These are phyloP conservation scores for Conomelus anceps DNA, from an alignment of 2,888 invertebrate genomes.

Conservation along the genomic window DNA sequence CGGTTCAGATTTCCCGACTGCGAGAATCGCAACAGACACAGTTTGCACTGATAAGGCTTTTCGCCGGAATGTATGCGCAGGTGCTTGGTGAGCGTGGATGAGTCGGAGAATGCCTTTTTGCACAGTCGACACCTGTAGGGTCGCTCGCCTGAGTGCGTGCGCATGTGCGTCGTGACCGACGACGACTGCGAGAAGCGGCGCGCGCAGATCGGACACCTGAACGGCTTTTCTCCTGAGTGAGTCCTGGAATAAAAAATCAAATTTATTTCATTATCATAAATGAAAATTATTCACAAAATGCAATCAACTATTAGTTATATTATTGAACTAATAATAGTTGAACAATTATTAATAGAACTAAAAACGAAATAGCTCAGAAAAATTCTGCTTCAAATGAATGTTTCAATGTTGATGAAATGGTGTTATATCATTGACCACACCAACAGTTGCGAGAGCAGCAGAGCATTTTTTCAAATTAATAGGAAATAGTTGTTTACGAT, in stretches of 20 bases:
- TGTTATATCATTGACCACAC: too few species aligned
- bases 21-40: constrained; percentile 91
- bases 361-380: too few species aligned
- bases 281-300: too few species aligned
- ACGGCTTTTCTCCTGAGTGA: constrained; percentile 97
- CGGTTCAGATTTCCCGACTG: constrained; percentile 98
- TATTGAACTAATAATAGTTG: too few species aligned
- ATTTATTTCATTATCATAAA: too few species aligned
- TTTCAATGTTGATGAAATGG: too few species aligned
- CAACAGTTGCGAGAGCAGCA: too few species aligned
- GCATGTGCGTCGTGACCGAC: constrained; percentile 96
- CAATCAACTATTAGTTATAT: too few species aligned
- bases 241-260: constrained; percentile 53
- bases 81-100: constrained; percentile 96
- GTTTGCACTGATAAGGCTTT: constrained; percentile 96
- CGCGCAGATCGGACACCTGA: constrained; percentile 93
- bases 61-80: constrained; percentile 83
- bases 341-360: too few species aligned
- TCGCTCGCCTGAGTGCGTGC: constrained; percentile 99
- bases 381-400: too few species aligned
- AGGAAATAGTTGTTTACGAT: too few species aligned
- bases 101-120: constrained; percentile 98
- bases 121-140: constrained; percentile 91
- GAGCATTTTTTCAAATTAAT: too few species aligned
- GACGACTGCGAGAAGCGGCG: constrained; percentile 93